Base-by-base conservation (phyloP, 2,888 invertebrate species). In the Agriopis aurantiaria region DNA sequence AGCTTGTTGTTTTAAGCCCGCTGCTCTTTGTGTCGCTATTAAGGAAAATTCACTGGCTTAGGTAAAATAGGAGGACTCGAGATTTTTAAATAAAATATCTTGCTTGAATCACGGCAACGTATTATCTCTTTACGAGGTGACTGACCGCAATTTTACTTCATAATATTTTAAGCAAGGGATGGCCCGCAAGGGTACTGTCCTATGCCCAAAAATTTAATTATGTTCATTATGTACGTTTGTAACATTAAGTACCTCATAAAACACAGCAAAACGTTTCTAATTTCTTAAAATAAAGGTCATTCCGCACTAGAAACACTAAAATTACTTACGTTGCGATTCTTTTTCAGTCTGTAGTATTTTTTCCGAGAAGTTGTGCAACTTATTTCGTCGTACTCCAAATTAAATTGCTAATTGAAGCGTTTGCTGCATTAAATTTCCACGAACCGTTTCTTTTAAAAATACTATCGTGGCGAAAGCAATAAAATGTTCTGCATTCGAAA, bases 1-100 rank as follows among this genome's bases (percentile, higher is more conserved):
- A 73, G 77, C 86, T 87, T 86, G 88, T 91, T 91, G 87, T 91
- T 92, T 90, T 89, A 88, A 91, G 84, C 88, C 86, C 80, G 75
- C 79, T 81, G 80, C 79, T 87, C 88, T 90, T 89, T 89, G 88
- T 85, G 85, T 86, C 79, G 84, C 85, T 87, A 84, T 91, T 88
- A 86, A 84, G 81, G 85, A 84, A 85, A 88, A 90, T 86, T 87
- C 84, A 83, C 84, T 83, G 83, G 82, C 79, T 82, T 80, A 81
- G 82, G 83, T 88, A 84, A 88, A 33, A 90, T 87, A 83, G 77
- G 73, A 74, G 51, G 74, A 81, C 79, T 79, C 70, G 73, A 77
- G 75, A 76, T 80, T 82, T 78, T 81, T 82, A 79, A 76, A 76
- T 71, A 73, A 73, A 73, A 73, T 72, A 75, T 77, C 56, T 57